Evolutionary conservation across 2,797 vertebrate species (phyloP).

Genomic region (Galago senegalensis): DNA sequence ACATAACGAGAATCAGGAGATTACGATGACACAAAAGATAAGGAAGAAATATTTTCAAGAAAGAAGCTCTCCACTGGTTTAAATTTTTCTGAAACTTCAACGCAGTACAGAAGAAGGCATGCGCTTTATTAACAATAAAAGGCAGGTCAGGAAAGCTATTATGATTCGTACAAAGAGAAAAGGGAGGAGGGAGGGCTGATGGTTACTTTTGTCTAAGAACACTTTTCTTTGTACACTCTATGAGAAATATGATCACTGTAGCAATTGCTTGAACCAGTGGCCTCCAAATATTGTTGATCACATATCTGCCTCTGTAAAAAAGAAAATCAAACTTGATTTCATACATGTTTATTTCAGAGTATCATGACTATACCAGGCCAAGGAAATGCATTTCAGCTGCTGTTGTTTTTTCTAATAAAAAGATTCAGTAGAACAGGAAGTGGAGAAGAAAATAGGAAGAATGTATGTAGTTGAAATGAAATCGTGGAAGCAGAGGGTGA

Average conservation of each 20-base stretch:
- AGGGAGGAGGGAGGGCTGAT: neutral
- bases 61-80: neutral
- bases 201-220: slow-evolving; percentile 1
- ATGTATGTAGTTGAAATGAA: neutral
- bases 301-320: neutral
- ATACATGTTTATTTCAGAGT: neutral
- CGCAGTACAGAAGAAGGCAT: neutral
- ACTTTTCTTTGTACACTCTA: neutral
- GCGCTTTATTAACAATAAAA: slow-evolving; percentile 12
- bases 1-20: neutral
- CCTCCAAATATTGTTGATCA: neutral
- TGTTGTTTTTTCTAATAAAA: neutral
- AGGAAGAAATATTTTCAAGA: neutral
- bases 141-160: neutral
- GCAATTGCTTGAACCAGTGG: neutral
- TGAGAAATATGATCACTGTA: neutral
- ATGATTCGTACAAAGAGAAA: neutral
- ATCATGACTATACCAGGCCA: neutral
- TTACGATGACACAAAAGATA: neutral
- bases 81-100: slow-evolving; percentile 31
- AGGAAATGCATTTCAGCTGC: neutral
- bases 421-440: neutral
- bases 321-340: neutral
- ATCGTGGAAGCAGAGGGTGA: neutral
- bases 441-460: neutral